Conservation (phyloP, 2,888 invertebrate species). For the Nemurella pictetii region DNA sequence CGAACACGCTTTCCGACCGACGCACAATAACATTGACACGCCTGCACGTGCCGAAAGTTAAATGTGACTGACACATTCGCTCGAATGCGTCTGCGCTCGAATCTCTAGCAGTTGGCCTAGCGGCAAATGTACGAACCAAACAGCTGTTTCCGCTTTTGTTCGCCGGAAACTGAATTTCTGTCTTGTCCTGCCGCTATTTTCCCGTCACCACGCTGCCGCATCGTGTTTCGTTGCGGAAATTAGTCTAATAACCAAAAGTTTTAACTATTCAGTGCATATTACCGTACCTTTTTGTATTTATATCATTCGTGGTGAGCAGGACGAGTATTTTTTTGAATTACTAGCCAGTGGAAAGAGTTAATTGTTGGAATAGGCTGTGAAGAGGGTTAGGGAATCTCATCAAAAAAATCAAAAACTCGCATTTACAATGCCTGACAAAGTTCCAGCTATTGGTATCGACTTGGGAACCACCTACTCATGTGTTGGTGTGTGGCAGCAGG, state of each 20-base stretch:
- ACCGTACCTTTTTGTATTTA: neutral
- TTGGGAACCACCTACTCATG: conserved; percentile 87
- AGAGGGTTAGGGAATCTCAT: neutral
- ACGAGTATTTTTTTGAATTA: neutral
- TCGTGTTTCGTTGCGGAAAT: neutral
- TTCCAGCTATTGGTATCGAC: conserved; percentile 86
- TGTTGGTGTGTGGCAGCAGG: conserved; percentile 80
- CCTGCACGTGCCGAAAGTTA: neutral
- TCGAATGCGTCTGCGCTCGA: conserved; percentile 5
- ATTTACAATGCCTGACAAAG: conserved; percentile 16
- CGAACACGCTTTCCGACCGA: neutral
- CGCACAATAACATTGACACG: neutral
- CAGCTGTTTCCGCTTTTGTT: conserved; percentile 1
- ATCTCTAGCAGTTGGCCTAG: neutral
- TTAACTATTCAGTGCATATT: neutral
- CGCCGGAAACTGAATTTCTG: neutral
- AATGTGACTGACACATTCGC: neutral
- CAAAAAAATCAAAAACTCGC: neutral
- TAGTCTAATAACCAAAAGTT: neutral
- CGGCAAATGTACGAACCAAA: neutral
- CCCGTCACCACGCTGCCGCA: neutral
- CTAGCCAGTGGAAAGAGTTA: neutral
- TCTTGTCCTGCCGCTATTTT: neutral
- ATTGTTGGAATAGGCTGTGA: neutral
- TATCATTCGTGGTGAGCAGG: neutral